Base-by-base conservation (phyloP, 2,888 invertebrate species). In the Polydrusus tereticollis region DNA sequence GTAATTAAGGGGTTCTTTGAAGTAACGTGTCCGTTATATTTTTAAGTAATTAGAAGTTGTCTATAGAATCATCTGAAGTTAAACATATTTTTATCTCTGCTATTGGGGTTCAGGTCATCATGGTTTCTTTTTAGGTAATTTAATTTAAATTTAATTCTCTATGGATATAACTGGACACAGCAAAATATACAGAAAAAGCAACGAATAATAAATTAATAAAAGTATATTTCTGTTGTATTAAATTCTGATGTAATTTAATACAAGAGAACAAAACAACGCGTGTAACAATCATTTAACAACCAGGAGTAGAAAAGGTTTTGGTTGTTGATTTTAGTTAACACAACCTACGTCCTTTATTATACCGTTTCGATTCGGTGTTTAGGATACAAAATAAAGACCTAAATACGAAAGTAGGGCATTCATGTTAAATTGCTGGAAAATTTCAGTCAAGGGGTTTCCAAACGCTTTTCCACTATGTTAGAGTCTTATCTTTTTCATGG, bases 1-100 rank as follows among this genome's bases (percentile, higher is more conserved):
- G 52, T 55, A 55, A 55, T 55, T 55, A 55, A 10, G 29, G 10
- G 23, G 8, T 55, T 29, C 52, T 55, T 55, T 55, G 52, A 55
- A 26, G 52, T 29, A 55, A 55, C 29, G 23, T 55, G 52, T 29
- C 52, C 29, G 18, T 55, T 55, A 29, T 55, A 18, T 55, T 55
- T 50, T 55, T 33, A 55, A 55, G 52, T 55, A 55, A 55, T 55
- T 55, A 55, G 52, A 33, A 55, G 16, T 55, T 55, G 8, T 29
- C 2, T 29, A 55, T 33, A 33, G 18, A 29, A 14, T 55, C 52
- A 20, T 12, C 10, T 2, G 26, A 16, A 12, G 12, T 47, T 47
- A 21, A 23, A 21, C 8, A 12, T 21, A 47, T 20, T 26, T 52
- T 26, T 14, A 26, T n/a, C 50, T 52, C 20, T 52, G 14, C 14